These are phyloP conservation scores for Bembecia ichneumoniformis DNA, from an alignment of 2,888 invertebrate genomes.

Conservation along the genomic window DNA sequence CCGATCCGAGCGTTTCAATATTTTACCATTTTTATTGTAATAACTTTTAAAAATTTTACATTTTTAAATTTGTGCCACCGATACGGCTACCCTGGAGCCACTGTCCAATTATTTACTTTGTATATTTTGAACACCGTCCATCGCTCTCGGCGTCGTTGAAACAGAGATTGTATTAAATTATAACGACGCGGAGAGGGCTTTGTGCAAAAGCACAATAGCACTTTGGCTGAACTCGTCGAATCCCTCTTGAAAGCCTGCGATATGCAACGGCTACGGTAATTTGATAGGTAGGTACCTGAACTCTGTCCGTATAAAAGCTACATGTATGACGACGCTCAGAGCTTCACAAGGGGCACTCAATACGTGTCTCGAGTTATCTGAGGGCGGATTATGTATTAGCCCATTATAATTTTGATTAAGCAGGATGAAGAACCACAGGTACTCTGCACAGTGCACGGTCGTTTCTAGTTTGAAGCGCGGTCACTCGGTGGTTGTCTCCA, in stretches of 20 bases:
- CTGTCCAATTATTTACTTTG: background rate
- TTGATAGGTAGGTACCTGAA: too few relatives aligned
- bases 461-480: too few relatives aligned
- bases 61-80: background rate
- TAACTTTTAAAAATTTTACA: slow-evolving; percentile 1
- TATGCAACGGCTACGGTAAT: background rate
- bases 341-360: too few relatives aligned
- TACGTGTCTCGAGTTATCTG: too few relatives aligned
- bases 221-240: background rate
- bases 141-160: background rate
- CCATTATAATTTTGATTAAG: too few relatives aligned
- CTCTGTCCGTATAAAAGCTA: too few relatives aligned
- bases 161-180: background rate
- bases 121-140: background rate
- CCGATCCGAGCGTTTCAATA: slow-evolving; percentile 24
- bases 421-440: too few relatives aligned
- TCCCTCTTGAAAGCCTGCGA: background rate
- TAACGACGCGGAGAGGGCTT: background rate
- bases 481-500: too few relatives aligned
- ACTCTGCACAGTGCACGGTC: too few relatives aligned
- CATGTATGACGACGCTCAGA: too few relatives aligned
- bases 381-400: too few relatives aligned
- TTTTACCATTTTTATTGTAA: slow-evolving; percentile 15
- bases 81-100: background rate
- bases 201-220: background rate